These are phyloP conservation scores for Nomada goodeniana DNA, from an alignment of 2,888 invertebrate genomes.

Conservation along the genomic window DNA sequence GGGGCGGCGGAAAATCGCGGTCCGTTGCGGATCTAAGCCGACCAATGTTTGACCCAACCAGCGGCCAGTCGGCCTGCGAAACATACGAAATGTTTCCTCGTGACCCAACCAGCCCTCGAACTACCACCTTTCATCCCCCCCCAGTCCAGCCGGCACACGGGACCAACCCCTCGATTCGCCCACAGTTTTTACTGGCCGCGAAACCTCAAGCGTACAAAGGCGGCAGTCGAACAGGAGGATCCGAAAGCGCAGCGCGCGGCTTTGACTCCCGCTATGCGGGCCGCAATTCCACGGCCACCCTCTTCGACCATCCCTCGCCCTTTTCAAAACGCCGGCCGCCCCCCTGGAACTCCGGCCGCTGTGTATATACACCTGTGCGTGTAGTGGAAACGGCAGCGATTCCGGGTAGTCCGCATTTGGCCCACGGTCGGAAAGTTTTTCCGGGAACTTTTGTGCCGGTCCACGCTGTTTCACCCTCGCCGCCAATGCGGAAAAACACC, in stretches of 20 bases:
- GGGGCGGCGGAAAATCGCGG: constrained; percentile 41
- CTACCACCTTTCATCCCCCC: constrained; percentile 35
- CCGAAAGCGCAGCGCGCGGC: constrained; percentile 58
- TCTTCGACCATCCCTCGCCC: constrained; percentile 42
- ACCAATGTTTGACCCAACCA: constrained; percentile 61
- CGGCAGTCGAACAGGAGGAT: constrained; percentile 68
- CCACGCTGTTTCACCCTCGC: constrained; percentile 45
- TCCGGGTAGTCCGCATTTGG: constrained; percentile 67
- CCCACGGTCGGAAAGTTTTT: constrained; percentile 69
- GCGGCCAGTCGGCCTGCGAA: constrained; percentile 52
- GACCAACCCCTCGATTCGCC: constrained; percentile 57
- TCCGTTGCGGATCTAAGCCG: constrained; percentile 62
- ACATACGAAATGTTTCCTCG: constrained; percentile 69
- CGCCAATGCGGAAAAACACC: constrained; percentile 67
- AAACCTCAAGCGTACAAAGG: constrained; percentile 79
- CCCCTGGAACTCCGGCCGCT: constrained; percentile 45
- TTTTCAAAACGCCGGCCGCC: constrained; percentile 36
- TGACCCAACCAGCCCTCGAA: constrained; percentile 55
- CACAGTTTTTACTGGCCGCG: constrained; percentile 75
- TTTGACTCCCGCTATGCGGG: constrained; percentile 71
- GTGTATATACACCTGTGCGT: background rate
- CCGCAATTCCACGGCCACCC: constrained; percentile 66
- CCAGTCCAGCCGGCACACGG: background rate
- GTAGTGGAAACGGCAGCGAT: constrained; percentile 45
- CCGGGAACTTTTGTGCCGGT: constrained; percentile 63